These are phyloP conservation scores for Lepidonotus clava DNA, from an alignment of 2,888 invertebrate species.

Conservation along the genomic window DNA sequence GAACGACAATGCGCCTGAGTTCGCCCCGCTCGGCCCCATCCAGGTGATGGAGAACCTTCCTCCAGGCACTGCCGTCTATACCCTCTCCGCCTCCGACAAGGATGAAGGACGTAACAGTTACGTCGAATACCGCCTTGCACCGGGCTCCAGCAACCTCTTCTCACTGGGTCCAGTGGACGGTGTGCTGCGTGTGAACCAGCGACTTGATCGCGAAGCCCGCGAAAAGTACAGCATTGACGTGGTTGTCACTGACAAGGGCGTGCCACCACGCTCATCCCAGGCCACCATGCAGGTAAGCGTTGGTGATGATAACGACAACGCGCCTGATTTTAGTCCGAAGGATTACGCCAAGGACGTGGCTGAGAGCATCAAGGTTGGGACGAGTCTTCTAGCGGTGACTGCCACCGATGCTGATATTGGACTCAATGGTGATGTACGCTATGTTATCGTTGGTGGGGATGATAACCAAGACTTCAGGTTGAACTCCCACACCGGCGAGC, in stretches of 20 bases:
- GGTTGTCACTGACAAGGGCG: constrained; percentile 73
- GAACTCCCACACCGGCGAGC: constrained; percentile 91
- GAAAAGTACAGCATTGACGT: constrained; percentile 71
- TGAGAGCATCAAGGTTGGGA: constrained; percentile 96
- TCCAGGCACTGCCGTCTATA: constrained; percentile 91
- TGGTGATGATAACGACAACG: constrained; percentile 74
- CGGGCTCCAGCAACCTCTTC: constrained; percentile 86
- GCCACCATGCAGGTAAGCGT: constrained; percentile 69
- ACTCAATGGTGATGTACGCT: constrained; percentile 93
- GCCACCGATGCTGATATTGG: constrained; percentile 86
- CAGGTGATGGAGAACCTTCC: constrained; percentile 84
- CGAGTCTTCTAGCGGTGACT: constrained; percentile 89
- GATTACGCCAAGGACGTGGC: constrained; percentile 88
- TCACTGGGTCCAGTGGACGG: constrained; percentile 93
- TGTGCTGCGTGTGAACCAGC: constrained; percentile 90
- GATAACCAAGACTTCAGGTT: constrained; percentile 79
- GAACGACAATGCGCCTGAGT: constrained; percentile 91
- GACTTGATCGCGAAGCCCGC: constrained; percentile 86
- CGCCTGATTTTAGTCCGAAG: constrained; percentile 83
- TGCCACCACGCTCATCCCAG: constrained; percentile 65
- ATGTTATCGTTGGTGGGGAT: constrained; percentile 91
- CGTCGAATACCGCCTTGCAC: constrained; percentile 85
- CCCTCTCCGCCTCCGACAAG: constrained; percentile 90
- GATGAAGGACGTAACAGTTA: constrained; percentile 89
- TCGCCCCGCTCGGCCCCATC: constrained; percentile 89